phyloP scores from a whole-genome alignment of 2,113 vertebrate species.

The Brienomyrus brachyistius region DNA sequence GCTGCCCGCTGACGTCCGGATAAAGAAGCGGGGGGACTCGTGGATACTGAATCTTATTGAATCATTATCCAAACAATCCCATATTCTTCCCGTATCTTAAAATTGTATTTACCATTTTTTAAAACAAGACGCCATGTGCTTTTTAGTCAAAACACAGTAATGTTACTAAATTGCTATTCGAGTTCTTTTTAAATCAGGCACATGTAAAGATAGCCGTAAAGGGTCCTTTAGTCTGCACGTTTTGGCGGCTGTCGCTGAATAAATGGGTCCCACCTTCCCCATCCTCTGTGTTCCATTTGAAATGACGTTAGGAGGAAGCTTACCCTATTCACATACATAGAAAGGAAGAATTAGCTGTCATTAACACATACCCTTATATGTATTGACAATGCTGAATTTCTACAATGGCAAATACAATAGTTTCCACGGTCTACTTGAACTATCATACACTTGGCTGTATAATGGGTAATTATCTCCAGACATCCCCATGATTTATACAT shows the following conservation, averaged over 20 bases:
- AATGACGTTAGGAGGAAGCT: neutral
- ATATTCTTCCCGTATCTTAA: neutral
- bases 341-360: neutral
- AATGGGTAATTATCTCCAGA: neutral
- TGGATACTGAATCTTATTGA: neutral
- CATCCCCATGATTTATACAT: neutral
- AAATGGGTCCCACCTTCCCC: neutral
- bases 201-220: neutral
- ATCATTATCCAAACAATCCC: neutral
- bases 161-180: neutral
- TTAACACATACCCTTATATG: neutral
- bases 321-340: neutral
- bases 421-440: neutral
- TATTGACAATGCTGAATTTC: neutral
- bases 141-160: neutral
- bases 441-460: neutral
- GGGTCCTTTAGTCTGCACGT: conserved; percentile 2
- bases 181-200: conserved; percentile 16
- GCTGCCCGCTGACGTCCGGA: conserved; percentile 13
- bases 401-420: neutral
- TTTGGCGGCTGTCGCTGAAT: conserved; percentile 12
- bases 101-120: neutral
- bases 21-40: conserved; percentile 1
- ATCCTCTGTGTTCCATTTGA: neutral
- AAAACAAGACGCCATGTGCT: neutral